Evolutionary conservation across 2,797 vertebrate species (phyloP), one percentile per base, ranked within the genome.

Genomic region (Eupleurogrammus muticus): DNA sequence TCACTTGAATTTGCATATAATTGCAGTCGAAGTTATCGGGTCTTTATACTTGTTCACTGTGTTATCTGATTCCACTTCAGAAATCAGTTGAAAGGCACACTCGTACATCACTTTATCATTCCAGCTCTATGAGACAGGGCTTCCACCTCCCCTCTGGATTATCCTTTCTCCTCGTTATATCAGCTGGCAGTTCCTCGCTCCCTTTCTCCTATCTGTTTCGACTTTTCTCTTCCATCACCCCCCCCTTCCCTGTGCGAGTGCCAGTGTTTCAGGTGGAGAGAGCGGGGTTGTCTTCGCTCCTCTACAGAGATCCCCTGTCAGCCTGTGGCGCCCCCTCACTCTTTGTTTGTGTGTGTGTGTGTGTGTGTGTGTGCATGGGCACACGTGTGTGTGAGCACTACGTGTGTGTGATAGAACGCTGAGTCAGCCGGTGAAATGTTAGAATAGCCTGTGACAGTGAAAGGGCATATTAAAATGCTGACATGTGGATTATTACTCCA

Each of bases 401-500:
- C 36, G 50, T 10, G 42, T 61, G 71, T 75, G 56, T 67, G 48
- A 58, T 34, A 21, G 63, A 77, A 63, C 9, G 82, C 85, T 87
- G 86, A 87, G 71, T 90, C 85, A 86, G 82, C 69, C 4, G 0
- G 47, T 53, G 64, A 75, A 78, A 71, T 11, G 9, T 66, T 49
- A 38, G 70, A 82, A 60, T 66, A 77, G 73, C 57, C 44, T 32
- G 66, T 73, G 75, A 54, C 48, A 55, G 64, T 61, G 58, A 84
- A 82, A 73, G 57, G 81, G 73, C 73, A 24, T 70, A 79, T 87
- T 84, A 83, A 87, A 87, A 83, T 0, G 79, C 89, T 88, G 86
- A 88, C 82, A 82, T 75, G 66, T 67, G 71, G 81, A 82, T 87
- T 84, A 90, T 88, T 82, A 72, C 83, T 59, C 70, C 77, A 77